These are phyloP conservation scores for Harpegnathos saltator DNA, from an alignment of 1,140 invertebrate genomes.

Conservation along the genomic window DNA sequence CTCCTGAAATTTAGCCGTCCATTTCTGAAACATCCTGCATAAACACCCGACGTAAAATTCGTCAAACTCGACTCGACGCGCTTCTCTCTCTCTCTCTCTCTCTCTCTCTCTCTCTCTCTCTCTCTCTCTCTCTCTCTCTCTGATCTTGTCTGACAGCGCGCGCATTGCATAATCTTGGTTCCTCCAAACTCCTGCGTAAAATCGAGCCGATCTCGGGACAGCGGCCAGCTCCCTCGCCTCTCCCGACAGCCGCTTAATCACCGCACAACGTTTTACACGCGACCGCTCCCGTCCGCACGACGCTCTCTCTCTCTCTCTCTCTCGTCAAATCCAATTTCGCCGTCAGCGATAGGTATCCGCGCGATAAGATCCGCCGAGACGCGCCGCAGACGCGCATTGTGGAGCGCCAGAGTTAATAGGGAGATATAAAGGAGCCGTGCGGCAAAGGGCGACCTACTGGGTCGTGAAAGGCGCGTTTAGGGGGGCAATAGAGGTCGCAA, in stretches of 20 bases:
- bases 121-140: no score
- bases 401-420: slow-evolving; percentile 66
- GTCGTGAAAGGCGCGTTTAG: slow-evolving; percentile 65
- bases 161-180: not conserved
- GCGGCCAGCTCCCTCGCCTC: not conserved
- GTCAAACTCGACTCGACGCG: no score
- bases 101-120: no score
- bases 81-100: no score
- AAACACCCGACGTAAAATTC: no score
- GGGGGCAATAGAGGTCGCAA: slow-evolving; percentile 32
- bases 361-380: slow-evolving; percentile 62
- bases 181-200: not conserved
- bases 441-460: slow-evolving; percentile 57
- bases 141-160: no score
- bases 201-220: not conserved
- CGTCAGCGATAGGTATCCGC: slow-evolving; percentile 20
- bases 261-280: slow-evolving; percentile 41
- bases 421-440: slow-evolving; percentile 61
- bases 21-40: no score
- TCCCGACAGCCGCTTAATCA: slow-evolving; percentile 23
- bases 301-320: no score
- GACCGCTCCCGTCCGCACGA: slow-evolving; percentile 26
- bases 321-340: slow-evolving; percentile 52
- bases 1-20: no score
- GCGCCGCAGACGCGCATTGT: slow-evolving; percentile 51